These are phyloP conservation scores for Tangachromis dhanisi DNA, from an alignment of 2,113 vertebrate genomes.

Conservation along the genomic window DNA sequence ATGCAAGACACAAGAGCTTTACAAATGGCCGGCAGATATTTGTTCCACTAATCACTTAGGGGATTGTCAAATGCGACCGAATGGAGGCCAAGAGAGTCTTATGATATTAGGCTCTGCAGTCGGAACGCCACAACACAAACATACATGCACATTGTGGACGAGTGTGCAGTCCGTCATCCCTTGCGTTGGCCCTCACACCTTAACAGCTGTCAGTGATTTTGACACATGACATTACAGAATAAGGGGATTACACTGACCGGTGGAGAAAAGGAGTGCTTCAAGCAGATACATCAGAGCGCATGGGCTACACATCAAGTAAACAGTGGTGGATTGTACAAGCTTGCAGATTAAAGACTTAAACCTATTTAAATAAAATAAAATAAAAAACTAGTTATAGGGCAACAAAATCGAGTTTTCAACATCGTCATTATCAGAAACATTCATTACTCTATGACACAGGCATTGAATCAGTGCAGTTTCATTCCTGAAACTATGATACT, in stretches of 20 bases:
- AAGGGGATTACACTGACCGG: conserved; percentile 26
- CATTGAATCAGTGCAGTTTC: not conserved
- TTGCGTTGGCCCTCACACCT: conserved; percentile 18
- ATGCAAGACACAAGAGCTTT: conserved; percentile 15
- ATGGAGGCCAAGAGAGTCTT: conserved; percentile 44
- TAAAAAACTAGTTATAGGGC: not conserved
- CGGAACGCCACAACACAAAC: not conserved
- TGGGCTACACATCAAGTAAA: not conserved
- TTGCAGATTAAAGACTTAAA: not conserved
- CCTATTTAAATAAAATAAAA: not conserved
- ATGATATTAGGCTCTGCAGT: conserved; percentile 13
- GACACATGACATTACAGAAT: conserved; percentile 3
- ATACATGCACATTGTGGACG: not conserved
- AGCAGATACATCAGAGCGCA: not conserved
- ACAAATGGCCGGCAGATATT: conserved; percentile 50
- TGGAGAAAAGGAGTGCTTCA: not conserved
- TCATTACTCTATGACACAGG: not conserved
- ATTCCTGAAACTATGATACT: not conserved
- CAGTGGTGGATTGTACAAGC: not conserved
- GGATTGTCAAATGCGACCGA: conserved; percentile 27
- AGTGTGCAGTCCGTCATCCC: not conserved
- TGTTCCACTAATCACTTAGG: conserved; percentile 53
- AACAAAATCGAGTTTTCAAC: not conserved
- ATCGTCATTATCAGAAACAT: not conserved
- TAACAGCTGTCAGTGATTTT: conserved; percentile 51